These are phyloP conservation scores for Cyanoramphus novaezelandiae DNA, from an alignment of 2,113 vertebrate species.

Conservation along the genomic window DNA sequence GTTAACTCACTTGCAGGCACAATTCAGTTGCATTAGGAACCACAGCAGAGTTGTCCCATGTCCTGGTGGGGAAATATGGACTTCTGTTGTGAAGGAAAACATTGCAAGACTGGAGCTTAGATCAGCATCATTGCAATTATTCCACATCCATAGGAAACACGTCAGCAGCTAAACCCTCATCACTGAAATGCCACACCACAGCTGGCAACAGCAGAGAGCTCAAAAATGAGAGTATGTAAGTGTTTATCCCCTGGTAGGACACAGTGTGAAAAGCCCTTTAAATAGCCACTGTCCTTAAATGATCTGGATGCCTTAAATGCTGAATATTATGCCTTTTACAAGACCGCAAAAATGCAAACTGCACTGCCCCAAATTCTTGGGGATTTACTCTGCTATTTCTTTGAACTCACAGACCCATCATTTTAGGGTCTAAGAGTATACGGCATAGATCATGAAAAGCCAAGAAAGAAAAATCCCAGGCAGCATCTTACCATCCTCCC, in stretches of 20 bases:
- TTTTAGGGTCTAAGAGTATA: background rate
- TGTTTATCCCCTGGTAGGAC: background rate
- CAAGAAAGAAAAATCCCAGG: background rate
- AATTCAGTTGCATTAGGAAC: background rate
- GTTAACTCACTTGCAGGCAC: background rate
- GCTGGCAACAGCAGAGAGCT: background rate
- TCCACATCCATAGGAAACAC: background rate
- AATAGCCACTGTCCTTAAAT: background rate
- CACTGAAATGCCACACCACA: background rate
- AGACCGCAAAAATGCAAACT: fast-evolving
- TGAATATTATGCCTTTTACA: background rate
- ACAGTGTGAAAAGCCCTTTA: background rate
- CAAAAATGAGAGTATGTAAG: background rate
- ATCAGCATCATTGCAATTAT: background rate
- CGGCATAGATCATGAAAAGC: background rate
- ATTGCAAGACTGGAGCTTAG: background rate
- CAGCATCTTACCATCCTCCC: background rate
- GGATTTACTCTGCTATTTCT: background rate
- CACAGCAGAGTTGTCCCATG: background rate
- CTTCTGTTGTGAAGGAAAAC: background rate
- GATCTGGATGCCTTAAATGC: background rate
- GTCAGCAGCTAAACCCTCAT: background rate
- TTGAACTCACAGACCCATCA: background rate
- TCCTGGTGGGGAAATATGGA: background rate
- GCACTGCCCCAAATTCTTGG: background rate